Conservation (phyloP, 2,113 vertebrate species). For the Tragelaphus buxtoni region DNA sequence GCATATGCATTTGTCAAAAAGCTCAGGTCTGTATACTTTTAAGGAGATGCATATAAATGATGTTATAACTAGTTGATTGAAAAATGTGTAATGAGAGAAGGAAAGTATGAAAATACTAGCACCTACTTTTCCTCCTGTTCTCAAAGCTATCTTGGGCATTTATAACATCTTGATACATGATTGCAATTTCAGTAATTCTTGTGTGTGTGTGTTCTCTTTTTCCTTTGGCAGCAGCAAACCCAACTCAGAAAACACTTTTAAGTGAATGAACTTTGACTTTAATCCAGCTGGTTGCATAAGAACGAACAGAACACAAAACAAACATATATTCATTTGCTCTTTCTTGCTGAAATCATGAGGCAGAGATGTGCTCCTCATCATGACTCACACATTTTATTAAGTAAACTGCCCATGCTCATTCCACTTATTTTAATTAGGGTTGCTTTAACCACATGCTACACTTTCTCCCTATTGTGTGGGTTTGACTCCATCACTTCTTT, state of each 20-base stretch:
- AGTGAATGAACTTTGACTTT: neutral
- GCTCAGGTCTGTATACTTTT: neutral
- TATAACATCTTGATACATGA: neutral
- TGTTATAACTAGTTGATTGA: neutral
- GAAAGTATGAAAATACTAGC: neutral
- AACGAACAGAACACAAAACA: neutral
- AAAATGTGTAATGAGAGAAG: neutral
- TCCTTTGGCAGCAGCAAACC: neutral
- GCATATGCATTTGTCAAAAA: neutral
- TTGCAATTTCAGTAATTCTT: neutral
- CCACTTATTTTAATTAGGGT: neutral
- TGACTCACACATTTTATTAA: neutral
- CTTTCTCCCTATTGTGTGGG: neutral
- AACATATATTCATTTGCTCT: neutral
- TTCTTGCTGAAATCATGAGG: constrained; percentile 3
- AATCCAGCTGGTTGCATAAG: neutral
- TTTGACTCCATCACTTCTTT: neutral
- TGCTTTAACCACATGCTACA: neutral
- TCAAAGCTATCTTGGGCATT: neutral
- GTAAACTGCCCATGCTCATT: neutral
- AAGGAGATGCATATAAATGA: neutral
- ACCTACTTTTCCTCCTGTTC: neutral
- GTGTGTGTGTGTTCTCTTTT: neutral
- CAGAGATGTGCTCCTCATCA: neutral
- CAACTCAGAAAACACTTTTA: constrained; percentile 2